phyloP scores from a whole-genome alignment of 2,113 vertebrate genomes.

The Gopherus flavomarginatus region DNA sequence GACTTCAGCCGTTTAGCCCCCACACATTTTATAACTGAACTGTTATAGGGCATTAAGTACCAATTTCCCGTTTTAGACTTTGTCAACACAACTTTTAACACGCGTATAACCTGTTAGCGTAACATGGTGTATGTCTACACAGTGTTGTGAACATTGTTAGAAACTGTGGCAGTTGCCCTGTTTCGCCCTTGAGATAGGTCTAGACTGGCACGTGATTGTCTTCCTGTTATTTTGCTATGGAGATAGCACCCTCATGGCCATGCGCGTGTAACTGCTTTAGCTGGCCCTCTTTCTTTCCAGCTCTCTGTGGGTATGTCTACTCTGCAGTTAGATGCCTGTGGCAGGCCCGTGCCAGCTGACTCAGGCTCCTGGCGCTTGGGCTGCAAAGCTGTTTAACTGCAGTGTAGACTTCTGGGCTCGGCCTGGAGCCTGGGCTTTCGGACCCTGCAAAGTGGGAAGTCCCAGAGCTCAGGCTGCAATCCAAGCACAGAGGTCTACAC shows the following conservation, averaged over 20 bases:
- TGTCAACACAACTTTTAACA: background rate
- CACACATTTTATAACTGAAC: background rate
- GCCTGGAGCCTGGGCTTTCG: background rate
- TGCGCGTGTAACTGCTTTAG: background rate
- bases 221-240: background rate
- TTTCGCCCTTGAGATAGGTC: background rate
- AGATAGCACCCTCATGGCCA: background rate
- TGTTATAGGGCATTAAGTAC: background rate
- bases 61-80: background rate
- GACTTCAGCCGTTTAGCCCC: background rate
- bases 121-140: background rate
- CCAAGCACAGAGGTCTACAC: too few species aligned
- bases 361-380: too few species aligned
- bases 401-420: background rate
- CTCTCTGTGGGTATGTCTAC: background rate
- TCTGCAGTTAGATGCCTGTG: background rate
- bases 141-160: background rate
- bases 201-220: background rate
- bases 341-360: too few species aligned
- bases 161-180: background rate
- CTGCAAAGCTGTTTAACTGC: background rate
- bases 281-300: background rate
- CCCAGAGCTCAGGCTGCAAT: background rate
- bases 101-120: background rate
- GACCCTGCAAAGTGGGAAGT: background rate